phyloP scores from a whole-genome alignment of 2,888 invertebrate species.

The Habroteleia sp. region DNA sequence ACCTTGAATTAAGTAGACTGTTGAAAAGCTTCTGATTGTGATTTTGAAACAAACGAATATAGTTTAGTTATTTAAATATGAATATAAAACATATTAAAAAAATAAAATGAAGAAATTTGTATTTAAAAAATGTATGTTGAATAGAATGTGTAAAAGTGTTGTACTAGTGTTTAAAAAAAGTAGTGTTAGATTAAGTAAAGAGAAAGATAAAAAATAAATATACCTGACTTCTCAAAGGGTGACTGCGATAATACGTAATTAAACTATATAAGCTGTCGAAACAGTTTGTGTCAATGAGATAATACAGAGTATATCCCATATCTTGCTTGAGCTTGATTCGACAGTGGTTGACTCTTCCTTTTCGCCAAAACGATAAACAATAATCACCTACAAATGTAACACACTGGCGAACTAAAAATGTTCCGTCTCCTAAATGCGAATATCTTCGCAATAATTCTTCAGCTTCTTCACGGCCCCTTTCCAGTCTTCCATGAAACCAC shows the following conservation, averaged over 20 bases:
- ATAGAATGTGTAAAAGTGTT: not conserved
- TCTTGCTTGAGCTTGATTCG: slow-evolving; percentile 94
- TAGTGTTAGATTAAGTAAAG: no score
- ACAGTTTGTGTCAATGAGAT: slow-evolving; percentile 91
- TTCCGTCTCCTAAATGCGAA: slow-evolving; percentile 48
- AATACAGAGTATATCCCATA: slow-evolving; percentile 93
- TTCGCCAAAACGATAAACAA: slow-evolving; percentile 96
- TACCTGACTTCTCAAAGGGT: slow-evolving; percentile 92
- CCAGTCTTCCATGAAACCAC: slow-evolving; percentile 95
- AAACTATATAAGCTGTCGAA: slow-evolving; percentile 96
- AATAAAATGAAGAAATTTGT: slow-evolving; percentile 34
- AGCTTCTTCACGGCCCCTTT: slow-evolving; percentile 89
- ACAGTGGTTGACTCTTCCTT: slow-evolving; percentile 94
- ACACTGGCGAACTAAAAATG: slow-evolving; percentile 95
- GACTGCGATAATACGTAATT: slow-evolving; percentile 93
- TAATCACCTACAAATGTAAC: slow-evolving; percentile 98
- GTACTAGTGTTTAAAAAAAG: not conserved
- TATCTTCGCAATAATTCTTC: slow-evolving; percentile 86
- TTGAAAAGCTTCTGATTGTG: slow-evolving; percentile 63
- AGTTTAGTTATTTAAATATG: slow-evolving; percentile 32
- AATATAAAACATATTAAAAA: not conserved
- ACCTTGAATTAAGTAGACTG: slow-evolving; percentile 63
- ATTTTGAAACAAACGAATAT: slow-evolving; percentile 65
- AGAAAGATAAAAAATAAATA: not conserved
- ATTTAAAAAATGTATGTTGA: slow-evolving; percentile 10